Evolutionary conservation across 2,888 invertebrate species (phyloP), one percentile per base, ranked within the genome.

Genomic region (Aphodius sticticus): DNA sequence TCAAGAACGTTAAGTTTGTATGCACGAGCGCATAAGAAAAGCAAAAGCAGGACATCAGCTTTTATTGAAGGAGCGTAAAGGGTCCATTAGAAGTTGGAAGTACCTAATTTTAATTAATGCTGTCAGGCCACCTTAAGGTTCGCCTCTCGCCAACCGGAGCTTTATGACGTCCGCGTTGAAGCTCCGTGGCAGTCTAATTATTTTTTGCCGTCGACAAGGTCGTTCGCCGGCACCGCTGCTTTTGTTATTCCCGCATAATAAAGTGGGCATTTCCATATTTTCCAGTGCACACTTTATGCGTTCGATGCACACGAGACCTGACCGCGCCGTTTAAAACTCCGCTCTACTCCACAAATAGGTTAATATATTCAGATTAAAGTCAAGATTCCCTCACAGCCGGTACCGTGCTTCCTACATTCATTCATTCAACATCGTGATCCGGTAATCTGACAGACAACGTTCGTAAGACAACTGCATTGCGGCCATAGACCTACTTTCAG

Each of bases 171-270:
- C 12, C 53, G 53, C 53, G 7, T 12, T 53, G 53, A 53, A 53
- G 53, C 53, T 53, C 53, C 53, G 26, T 5, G 53, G 53, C 53
- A 53, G 53, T 53, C 53, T 53, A 53, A 53, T 53, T 53, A 53
- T 53, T 53, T 53, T 53, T 53, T 53, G 53, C 12, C 53, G 2
- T 1, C 53, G 53, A 53, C 53, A 53, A 53, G 53, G 53, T 53
- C 53, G 53, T 9, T 12, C 53, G 53, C 53, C 53, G 53, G 9
- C 53, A 53, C 53, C 53, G 53, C 53, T 53, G 53, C 12, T 12
- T 53, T 53, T 53, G 53, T 53, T 53, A 53, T 53, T 53, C 53
- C 53, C 53, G 53, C 53, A 53, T 53, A 53, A 53, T 53, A 53
- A 53, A 53, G 53, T 53, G 53, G 9, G 9, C 53, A 53, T 53